Conservation (phyloP, 1,140 invertebrate genomes). For the Anastatus disparis region DNA sequence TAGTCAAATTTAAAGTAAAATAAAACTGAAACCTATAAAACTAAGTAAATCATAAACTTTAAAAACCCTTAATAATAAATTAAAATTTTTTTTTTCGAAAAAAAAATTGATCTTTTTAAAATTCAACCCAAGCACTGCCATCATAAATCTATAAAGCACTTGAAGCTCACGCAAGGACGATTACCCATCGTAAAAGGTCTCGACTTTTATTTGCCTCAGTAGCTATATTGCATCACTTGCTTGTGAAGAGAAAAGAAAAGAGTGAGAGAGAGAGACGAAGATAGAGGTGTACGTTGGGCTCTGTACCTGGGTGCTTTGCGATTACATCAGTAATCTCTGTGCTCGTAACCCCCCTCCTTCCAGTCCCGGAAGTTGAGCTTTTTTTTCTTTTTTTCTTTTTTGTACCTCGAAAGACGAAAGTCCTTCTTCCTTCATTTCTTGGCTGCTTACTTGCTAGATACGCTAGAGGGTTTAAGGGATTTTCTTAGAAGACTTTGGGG, state of each 20-base stretch:
- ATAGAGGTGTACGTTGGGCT: constrained; percentile 22
- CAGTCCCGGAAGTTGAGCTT: too few species aligned
- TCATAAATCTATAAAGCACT: constrained; percentile 28
- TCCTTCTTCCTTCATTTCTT: background rate
- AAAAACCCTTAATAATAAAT: too few species aligned
- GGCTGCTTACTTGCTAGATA: background rate
- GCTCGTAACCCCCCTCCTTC: constrained; percentile 13
- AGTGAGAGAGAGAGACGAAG: too few species aligned
- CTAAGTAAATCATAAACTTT: too few species aligned
- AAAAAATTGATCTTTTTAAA: background rate
- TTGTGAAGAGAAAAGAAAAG: too few species aligned
- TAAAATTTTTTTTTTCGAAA: too few species aligned
- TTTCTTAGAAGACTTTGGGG: background rate
- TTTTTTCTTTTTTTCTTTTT: too few species aligned
- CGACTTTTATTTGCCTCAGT: constrained; percentile 22
- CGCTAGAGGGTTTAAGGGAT: background rate
- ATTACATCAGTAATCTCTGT: constrained; percentile 30
- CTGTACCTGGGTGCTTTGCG: background rate
- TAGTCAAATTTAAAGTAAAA: too few species aligned
- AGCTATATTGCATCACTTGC: constrained; percentile 13
- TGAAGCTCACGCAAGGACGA: constrained; percentile 8
- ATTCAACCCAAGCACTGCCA: background rate
- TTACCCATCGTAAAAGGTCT: constrained; percentile 30
- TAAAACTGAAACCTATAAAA: too few species aligned
- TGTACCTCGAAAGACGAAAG: background rate